Conservation (phyloP, 2,888 invertebrate species). For the Hedychridium roseum region DNA sequence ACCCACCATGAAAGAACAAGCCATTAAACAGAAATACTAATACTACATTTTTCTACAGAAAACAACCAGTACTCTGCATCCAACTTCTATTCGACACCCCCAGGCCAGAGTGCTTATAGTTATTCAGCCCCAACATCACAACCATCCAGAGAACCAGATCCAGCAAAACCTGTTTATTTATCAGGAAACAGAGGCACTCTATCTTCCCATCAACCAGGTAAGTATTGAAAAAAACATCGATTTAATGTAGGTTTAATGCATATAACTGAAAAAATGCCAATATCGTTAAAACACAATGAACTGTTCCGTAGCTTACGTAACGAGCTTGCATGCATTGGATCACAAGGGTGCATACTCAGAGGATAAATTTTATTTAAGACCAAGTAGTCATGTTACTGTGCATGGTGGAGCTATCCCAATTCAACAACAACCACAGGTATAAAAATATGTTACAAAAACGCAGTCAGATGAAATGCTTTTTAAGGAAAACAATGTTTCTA, state of each 20-base stretch:
- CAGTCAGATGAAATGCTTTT: not conserved
- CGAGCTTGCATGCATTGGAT: slow-evolving; percentile 58
- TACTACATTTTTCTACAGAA: slow-evolving; percentile 41
- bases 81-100: slow-evolving; percentile 57
- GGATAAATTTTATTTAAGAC: slow-evolving; percentile 64
- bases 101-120: slow-evolving; percentile 59
- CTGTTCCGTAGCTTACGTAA: slow-evolving; percentile 52
- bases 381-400: slow-evolving; percentile 67
- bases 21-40: slow-evolving; percentile 2
- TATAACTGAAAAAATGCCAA: not conserved
- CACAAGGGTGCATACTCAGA: slow-evolving; percentile 60
- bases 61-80: slow-evolving; percentile 62
- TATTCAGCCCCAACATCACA: slow-evolving; percentile 58
- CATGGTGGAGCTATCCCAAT: slow-evolving; percentile 68
- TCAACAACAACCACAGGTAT: slow-evolving; percentile 67
- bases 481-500: not conserved
- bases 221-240: no score
- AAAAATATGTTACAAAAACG: not conserved
- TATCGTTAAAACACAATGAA: slow-evolving; percentile 1
- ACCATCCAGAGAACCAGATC: slow-evolving; percentile 53
- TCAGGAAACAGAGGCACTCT: slow-evolving; percentile 50
- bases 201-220: slow-evolving; percentile 54
- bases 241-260: not conserved
- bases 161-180: slow-evolving; percentile 54
- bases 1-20: not conserved